Base-by-base conservation (phyloP, 2,888 invertebrate species). In the Nemotelus pantherinus region DNA sequence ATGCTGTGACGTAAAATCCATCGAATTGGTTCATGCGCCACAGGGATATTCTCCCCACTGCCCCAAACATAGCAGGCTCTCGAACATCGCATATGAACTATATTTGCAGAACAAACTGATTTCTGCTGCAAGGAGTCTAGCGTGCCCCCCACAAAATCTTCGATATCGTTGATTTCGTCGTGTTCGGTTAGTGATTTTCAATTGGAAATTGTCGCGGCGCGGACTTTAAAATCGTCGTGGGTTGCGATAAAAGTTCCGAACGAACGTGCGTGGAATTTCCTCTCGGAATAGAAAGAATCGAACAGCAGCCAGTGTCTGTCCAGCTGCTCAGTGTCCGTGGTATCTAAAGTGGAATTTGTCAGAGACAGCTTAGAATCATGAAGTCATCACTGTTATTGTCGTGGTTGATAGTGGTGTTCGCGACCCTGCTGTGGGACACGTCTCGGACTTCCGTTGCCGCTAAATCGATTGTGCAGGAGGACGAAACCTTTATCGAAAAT, bases 401-500 rank as follows among this genome's bases (percentile, higher is more conserved):
- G 60, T 60, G 60, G 60, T 47, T 60, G 41, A 47, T 60, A 60
- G 47, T 74, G 6, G 9, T 48, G 60, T 39, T 63, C 25, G 74
- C 74, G 63, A n/a, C 63, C 44, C n/a, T 60, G 39, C 10, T 44
- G 60, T 74, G 60, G 39, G 43, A 10, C 5, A 47, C 60, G 39
- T 72, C 71, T 25, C 47, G 67, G 48, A 47, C 47, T 43, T 5
- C 67, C 48, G 60, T 74, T 48, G 10, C 60, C 9, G 74, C 63
- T 39, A 60, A 60, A 9, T 48, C 60, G 7, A 74, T 60, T 50
- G 60, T 53, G n/a, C 6, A 50, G 25, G 81, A 83, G 68, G 80
- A 82, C 79, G 90, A 91, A 83, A 85, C 87, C 64, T 91, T 91
- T 83, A 84, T 90, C 44, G 83, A 85, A 25, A 83, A 86, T 58